Percentiles rank a stretch among this genome's conserved stretches.
Conservation (phyloP, 64 coral and sea anemone genomes). For the Orbicella faveolata region DNA sequence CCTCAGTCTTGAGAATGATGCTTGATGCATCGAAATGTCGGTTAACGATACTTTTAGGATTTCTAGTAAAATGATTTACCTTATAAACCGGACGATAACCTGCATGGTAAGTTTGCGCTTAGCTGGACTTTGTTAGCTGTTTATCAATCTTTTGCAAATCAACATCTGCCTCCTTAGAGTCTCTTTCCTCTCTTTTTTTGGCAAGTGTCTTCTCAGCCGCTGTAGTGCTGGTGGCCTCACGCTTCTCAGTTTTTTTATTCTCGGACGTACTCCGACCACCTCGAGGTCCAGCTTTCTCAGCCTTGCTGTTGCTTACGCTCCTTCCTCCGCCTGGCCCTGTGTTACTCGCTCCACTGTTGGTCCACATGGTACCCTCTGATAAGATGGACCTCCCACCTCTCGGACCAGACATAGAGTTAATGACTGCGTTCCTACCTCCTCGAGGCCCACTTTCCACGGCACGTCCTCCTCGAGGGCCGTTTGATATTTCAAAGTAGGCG, state of each 20-base stretch:
- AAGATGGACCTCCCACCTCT: conserved; percentile 42
- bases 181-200: conserved; percentile 21
- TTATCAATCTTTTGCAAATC: conserved; percentile 30
- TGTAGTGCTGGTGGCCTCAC: neutral
- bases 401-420: neutral
- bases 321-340: conserved; percentile 25
- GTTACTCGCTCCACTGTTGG: neutral
- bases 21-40: too few relatives aligned
- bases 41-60: neutral
- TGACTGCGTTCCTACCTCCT: conserved; percentile 24
- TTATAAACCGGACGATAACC: neutral
- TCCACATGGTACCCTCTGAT: conserved; percentile 28
- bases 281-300: conserved; percentile 21
- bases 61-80: neutral
- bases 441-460: conserved; percentile 15
- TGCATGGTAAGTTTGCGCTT: neutral
- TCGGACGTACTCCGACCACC: conserved; percentile 27
- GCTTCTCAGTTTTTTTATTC: neutral
- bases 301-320: neutral
- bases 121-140: conserved; percentile 8
- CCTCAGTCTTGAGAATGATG: too few relatives aligned
- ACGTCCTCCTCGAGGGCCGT: conserved; percentile 34
- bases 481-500: neutral
- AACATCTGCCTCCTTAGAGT: conserved; percentile 10
- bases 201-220: neutral